Percentiles rank a stretch among this genome's conserved stretches.
These are phyloP conservation scores for Daboia siamensis DNA, from an alignment of 2,113 vertebrate species.

Conservation along the genomic window DNA sequence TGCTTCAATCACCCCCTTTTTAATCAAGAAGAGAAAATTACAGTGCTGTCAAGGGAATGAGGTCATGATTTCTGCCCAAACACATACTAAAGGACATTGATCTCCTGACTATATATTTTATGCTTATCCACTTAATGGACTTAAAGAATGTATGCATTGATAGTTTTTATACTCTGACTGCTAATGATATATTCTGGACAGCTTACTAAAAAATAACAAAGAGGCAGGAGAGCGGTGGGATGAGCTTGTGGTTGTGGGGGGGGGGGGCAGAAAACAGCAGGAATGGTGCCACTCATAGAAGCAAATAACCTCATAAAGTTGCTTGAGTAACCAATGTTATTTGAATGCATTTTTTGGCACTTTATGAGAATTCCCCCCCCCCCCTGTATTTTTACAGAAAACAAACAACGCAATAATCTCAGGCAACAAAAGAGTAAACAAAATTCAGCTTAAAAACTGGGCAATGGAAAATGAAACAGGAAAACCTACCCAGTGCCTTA, in stretches of 20 bases:
- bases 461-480: not conserved
- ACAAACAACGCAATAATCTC: not conserved
- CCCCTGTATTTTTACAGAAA: not conserved
- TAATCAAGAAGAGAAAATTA: not conserved
- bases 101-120: not conserved
- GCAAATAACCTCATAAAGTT: not conserved
- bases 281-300: not conserved
- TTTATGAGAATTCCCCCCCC: not conserved
- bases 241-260: not conserved
- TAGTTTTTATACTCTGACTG: not conserved
- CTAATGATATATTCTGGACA: not conserved
- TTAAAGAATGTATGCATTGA: not conserved
- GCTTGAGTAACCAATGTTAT: not conserved
- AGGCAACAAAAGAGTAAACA: not conserved
- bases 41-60: not conserved
- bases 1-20: not conserved
- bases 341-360: not conserved
- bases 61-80: not conserved
- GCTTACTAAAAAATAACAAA: not conserved
- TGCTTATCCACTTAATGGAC: not conserved
- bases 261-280: not conserved
- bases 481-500: not conserved
- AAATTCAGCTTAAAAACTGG: not conserved
- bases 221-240: not conserved
- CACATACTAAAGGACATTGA: not conserved